Conservation (phyloP, 2,888 invertebrate species). For the Callinectes sapidus region DNA sequence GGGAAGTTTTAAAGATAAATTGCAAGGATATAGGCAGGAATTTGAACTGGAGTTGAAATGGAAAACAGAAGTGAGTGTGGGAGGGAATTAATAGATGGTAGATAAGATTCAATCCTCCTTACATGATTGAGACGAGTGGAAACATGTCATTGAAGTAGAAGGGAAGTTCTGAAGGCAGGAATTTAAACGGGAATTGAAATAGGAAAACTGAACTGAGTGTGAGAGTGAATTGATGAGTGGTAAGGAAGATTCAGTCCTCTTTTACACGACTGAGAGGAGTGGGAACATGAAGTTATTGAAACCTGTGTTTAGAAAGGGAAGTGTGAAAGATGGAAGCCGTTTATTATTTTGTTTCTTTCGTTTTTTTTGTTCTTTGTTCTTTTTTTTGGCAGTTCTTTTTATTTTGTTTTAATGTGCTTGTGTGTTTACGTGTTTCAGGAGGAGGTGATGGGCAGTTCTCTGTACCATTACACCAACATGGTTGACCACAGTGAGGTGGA, state of each 20-base stretch:
- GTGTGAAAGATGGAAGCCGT: neutral
- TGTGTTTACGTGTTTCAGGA: constrained; percentile 81
- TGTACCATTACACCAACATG: constrained; percentile 95
- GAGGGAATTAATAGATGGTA: neutral
- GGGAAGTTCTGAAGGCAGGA: too few species aligned
- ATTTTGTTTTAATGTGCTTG: neutral
- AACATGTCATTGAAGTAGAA: too few species aligned
- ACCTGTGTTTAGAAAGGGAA: neutral
- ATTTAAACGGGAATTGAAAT: neutral
- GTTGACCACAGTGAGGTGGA: constrained; percentile 95
- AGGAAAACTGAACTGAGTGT: neutral
- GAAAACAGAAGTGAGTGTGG: neutral
- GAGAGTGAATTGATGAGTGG: neutral
- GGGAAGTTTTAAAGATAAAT: too few species aligned
- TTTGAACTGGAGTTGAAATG: neutral
- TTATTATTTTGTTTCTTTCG: neutral
- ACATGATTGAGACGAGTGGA: neutral
- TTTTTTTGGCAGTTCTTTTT: too few species aligned
- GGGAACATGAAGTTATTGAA: neutral
- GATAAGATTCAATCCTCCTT: neutral
- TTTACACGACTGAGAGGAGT: too few species aligned
- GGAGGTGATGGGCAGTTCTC: constrained; percentile 95
- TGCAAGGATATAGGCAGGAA: too few species aligned
- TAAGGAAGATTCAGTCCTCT: neutral
- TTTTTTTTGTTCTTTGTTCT: neutral